Evolutionary conservation across 2,113 vertebrate genomes (phyloP).

Genomic region (Carollia perspicillata): DNA sequence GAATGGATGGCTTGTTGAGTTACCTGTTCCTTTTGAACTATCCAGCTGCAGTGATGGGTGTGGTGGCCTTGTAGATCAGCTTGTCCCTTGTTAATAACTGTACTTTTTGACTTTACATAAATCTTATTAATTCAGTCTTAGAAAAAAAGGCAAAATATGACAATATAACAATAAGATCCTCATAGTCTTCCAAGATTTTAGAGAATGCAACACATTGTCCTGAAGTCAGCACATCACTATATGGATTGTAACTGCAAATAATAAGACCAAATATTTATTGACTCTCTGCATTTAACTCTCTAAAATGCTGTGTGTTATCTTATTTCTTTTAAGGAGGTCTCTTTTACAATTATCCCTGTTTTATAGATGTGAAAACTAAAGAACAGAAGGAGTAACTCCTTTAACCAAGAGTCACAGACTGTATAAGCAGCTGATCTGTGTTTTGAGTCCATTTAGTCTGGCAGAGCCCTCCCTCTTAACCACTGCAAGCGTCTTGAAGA

Average conservation of each 20-base stretch:
- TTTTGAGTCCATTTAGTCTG: neutral
- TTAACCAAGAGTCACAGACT: neutral
- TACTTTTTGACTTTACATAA: neutral
- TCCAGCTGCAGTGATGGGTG: neutral
- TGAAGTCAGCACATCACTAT: neutral
- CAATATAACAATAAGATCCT: neutral
- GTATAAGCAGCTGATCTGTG: neutral
- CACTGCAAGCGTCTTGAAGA: neutral
- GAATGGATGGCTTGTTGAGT: neutral
- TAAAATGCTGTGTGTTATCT: neutral
- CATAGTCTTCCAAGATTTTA: neutral
- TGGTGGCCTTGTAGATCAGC: neutral
- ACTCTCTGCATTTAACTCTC: neutral
- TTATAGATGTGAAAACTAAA: neutral
- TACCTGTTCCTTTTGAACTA: conserved; percentile 7
- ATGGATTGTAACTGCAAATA: neutral
- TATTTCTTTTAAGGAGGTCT: neutral
- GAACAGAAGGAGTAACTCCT: neutral
- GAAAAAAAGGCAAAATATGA: conserved; percentile 25
- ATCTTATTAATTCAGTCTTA: neutral
- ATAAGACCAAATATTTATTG: neutral
- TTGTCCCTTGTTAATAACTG: neutral
- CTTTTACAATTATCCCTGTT: neutral
- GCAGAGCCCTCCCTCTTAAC: neutral
- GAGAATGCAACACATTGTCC: neutral